Percentiles rank a stretch among this genome's conserved stretches.
phyloP scores from a whole-genome alignment of 2,113 vertebrate genomes.

The Gorilla gorilla region DNA sequence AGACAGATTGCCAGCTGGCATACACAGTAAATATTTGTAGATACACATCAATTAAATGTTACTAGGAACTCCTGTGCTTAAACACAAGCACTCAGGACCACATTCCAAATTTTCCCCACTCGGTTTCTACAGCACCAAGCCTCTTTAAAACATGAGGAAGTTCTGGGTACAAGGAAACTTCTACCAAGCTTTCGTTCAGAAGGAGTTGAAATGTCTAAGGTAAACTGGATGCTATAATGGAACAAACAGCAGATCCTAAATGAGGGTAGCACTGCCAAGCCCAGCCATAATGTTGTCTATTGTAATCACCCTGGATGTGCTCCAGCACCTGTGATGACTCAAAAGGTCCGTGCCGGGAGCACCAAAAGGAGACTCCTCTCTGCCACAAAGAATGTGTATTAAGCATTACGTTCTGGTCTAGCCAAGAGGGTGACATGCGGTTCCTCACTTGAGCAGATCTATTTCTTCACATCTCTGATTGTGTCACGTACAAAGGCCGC shows the following conservation, averaged over 20 bases:
- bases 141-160: neutral
- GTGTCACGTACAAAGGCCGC: neutral
- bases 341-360: slow-evolving; percentile 33
- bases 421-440: slow-evolving; percentile 16
- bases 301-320: slow-evolving; percentile 44
- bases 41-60: neutral
- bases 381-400: slow-evolving; percentile 43
- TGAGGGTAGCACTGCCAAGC: slow-evolving; percentile 28
- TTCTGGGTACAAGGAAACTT: neutral
- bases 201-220: neutral
- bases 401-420: slow-evolving; percentile 43
- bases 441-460: slow-evolving; percentile 40
- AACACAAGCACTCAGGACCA: neutral
- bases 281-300: neutral
- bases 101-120: neutral
- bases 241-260: slow-evolving; percentile 46
- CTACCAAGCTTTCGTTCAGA: neutral
- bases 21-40: neutral
- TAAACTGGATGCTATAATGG: slow-evolving; percentile 3
- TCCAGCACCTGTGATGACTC: slow-evolving; percentile 13
- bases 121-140: neutral
- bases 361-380: neutral
- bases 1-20: neutral
- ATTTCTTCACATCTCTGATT: neutral
- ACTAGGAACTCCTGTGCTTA: neutral